Percentiles rank a stretch among this genome's conserved stretches.
phyloP scores from a whole-genome alignment of 2,888 invertebrate genomes.

The Petrophora chlorosata region DNA sequence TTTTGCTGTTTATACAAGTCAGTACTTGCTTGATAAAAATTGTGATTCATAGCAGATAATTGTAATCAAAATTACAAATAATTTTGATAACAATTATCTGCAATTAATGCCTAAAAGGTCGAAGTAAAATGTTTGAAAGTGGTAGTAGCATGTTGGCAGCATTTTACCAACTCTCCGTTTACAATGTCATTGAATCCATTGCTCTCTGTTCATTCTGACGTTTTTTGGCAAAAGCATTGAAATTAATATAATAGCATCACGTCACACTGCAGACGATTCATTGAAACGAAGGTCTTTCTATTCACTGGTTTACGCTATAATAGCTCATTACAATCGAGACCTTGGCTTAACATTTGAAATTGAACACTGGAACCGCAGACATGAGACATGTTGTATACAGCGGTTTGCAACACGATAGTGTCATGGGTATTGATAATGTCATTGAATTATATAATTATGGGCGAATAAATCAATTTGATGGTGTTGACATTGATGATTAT shows the following conservation, averaged over 20 bases:
- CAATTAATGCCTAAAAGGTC: too few species aligned
- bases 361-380: conserved; percentile 59
- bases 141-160: too few species aligned
- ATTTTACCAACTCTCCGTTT: too few species aligned
- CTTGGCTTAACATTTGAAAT: conserved; percentile 63
- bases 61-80: too few species aligned
- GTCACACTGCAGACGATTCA: conserved; percentile 52
- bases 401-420: conserved; percentile 35
- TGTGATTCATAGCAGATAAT: too few species aligned
- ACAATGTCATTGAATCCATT: too few species aligned
- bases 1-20: too few species aligned
- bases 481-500: neutral
- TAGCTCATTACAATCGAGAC: conserved; percentile 53
- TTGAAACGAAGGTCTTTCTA: conserved; percentile 50
- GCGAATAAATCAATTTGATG: too few species aligned
- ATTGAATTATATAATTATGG: conserved; percentile 12
- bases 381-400: conserved; percentile 33
- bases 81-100: too few species aligned
- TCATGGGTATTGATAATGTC: conserved; percentile 13
- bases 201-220: conserved; percentile 9
- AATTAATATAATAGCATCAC: conserved; percentile 34
- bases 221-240: conserved; percentile 30
- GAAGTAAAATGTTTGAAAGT: too few species aligned
- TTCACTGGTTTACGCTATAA: conserved; percentile 54
- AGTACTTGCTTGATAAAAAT: too few species aligned